phyloP scores from a whole-genome alignment of 2,797 vertebrate species.

The Prionace glauca region DNA sequence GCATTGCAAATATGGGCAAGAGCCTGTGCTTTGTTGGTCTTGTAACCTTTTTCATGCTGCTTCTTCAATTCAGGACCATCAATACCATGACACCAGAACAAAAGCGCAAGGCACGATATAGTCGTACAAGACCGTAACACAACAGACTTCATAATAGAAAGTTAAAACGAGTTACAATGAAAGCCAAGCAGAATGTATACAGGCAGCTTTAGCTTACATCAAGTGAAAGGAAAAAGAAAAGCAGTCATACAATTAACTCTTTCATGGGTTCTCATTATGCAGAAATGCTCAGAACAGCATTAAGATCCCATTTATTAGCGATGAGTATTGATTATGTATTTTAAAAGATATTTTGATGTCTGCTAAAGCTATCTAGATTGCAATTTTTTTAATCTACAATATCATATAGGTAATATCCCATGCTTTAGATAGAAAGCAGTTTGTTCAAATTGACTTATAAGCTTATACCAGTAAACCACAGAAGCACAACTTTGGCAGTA shows the following conservation, averaged over 20 bases:
- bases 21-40: neutral
- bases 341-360: neutral
- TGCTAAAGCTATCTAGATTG: neutral
- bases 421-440: neutral
- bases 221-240: conserved; percentile 9
- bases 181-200: neutral
- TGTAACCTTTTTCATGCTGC: neutral
- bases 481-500: neutral
- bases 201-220: neutral
- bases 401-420: neutral
- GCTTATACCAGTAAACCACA: neutral
- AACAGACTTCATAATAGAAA: neutral
- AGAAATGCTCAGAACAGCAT: neutral
- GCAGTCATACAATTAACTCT: neutral
- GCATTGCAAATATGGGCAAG: neutral
- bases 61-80: neutral
- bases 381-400: neutral
- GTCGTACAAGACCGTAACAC: neutral
- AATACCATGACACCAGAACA: neutral
- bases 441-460: neutral
- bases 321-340: neutral
- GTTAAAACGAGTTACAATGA: neutral
- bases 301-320: neutral
- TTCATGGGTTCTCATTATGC: neutral
- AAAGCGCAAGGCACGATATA: neutral